These are phyloP conservation scores for Epinephelus lanceolatus DNA, from an alignment of 2,113 vertebrate species.

Conservation along the genomic window DNA sequence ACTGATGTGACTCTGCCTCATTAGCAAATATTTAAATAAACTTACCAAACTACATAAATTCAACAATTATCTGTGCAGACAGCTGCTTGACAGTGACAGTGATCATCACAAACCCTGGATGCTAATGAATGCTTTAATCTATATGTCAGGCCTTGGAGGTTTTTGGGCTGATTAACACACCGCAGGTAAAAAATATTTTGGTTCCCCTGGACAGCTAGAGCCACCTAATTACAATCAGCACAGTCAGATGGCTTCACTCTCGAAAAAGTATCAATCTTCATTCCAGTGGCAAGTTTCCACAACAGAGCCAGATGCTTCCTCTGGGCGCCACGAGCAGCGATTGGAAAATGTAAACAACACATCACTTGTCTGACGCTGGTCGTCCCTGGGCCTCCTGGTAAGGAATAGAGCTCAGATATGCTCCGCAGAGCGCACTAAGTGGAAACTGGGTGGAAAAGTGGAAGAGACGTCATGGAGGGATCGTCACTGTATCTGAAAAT, in stretches of 20 bases:
- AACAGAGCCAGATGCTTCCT: constrained; percentile 71
- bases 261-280: constrained; percentile 70
- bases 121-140: constrained; percentile 50
- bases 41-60: neutral
- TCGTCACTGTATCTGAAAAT: constrained; percentile 26
- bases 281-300: constrained; percentile 61
- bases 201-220: constrained; percentile 59
- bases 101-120: constrained; percentile 20
- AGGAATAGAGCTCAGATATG: constrained; percentile 15
- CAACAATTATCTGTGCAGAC: constrained; percentile 43
- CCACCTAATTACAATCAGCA: constrained; percentile 54
- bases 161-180: constrained; percentile 31
- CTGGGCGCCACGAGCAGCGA: constrained; percentile 39
- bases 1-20: neutral
- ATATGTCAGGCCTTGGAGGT: constrained; percentile 35
- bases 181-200: constrained; percentile 36
- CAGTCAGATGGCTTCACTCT: constrained; percentile 69
- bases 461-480: neutral
- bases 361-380: constrained; percentile 46
- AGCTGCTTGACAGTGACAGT: constrained; percentile 37
- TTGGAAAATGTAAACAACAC: constrained; percentile 64
- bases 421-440: constrained; percentile 15
- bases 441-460: constrained; percentile 13
- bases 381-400: constrained; percentile 34
- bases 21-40: constrained; percentile 29